Base-by-base conservation (phyloP, 2,113 vertebrate genomes). In the Oophaga pumilio region DNA sequence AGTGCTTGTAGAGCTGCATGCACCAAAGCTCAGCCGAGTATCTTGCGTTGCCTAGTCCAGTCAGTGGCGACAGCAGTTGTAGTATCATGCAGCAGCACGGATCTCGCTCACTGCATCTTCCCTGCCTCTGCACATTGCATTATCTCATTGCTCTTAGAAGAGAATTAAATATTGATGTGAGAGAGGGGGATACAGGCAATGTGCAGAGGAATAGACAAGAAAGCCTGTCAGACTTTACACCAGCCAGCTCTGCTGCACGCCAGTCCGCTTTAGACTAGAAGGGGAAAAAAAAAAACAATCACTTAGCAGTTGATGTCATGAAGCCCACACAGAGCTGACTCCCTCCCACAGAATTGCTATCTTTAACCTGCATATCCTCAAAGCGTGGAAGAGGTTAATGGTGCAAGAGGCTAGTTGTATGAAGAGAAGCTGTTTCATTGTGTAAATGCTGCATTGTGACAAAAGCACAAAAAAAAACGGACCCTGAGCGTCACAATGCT, bases 21-120 rank as follows among this genome's bases (percentile, higher is more conserved):
- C 71, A 84, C 71, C 76, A 33, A 77, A 50, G 59, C 85, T 79
- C 56, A 85, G 94, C 93, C 91, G 89, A 93, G 92, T 91, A 91
- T 93, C 92, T 91, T 93, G 93, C 92, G 93, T 94, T 93, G 90
- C 91, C 92, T 91, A 91, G 91, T 93, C 93, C 91, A 93, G 93
- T 91, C 93, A 76, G 33, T 77, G 43, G 49, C 84, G 33, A 64
- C 79, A 64, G 43, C 86, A 87, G 80, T 77, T 62, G 85, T 77
- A 80, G 74, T 53, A 69, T 64, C 76, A 86, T 86, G 74, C 84
- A 90, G 85, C 89, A 88, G 91, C 90, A 90, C 89, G 89, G 88
- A 80, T 91, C 87, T 88, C 89, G 74, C 92, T 91, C 90, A 89
- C 90, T 86, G 91, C 90, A 88, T 71, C 85, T 78, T 78, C 57